These are phyloP conservation scores for Caenorhabditis imperialis DNA, from an alignment of 2,888 invertebrate genomes.

Conservation along the genomic window DNA sequence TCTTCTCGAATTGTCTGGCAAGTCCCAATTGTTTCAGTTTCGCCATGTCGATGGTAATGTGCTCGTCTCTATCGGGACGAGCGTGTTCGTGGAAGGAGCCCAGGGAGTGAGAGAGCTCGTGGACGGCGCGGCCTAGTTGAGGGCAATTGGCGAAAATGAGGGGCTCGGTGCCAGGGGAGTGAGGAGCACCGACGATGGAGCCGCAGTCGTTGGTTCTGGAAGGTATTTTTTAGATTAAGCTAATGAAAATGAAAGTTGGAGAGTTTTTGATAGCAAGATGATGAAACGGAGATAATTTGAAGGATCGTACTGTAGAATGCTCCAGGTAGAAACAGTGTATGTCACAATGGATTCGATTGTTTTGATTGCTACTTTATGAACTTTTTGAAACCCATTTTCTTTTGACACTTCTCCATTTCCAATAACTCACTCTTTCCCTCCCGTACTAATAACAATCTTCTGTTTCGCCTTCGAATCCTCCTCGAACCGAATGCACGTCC, in stretches of 20 bases:
- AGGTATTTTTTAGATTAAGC: not conserved
- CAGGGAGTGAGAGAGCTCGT: slow-evolving; percentile 57
- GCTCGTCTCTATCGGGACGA: slow-evolving; percentile 54
- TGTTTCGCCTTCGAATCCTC: not conserved
- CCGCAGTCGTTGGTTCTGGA: slow-evolving; percentile 1
- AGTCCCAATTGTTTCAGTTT: not conserved
- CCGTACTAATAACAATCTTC: not conserved
- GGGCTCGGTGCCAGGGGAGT: not conserved
- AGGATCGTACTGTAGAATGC: too few species aligned
- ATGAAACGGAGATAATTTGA: too few species aligned
- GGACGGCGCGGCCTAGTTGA: slow-evolving; percentile 33
- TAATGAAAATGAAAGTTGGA: not conserved
- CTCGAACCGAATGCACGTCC: slow-evolving; percentile 20
- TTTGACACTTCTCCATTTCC: too few species aligned
- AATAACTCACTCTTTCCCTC: not conserved
- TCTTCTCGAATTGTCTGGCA: not conserved
- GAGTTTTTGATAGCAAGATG: too few species aligned
- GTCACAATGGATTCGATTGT: too few species aligned
- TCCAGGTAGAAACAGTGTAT: too few species aligned
- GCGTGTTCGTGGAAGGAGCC: slow-evolving; percentile 58
- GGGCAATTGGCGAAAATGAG: not conserved
- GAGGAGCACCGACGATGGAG: slow-evolving; percentile 20
- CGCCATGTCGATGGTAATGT: slow-evolving; percentile 20
- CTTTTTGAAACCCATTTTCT: too few species aligned
- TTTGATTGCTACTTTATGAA: too few species aligned